Evolutionary conservation across 1,140 invertebrate species (phyloP).

Genomic region (Bombus affinis): DNA sequence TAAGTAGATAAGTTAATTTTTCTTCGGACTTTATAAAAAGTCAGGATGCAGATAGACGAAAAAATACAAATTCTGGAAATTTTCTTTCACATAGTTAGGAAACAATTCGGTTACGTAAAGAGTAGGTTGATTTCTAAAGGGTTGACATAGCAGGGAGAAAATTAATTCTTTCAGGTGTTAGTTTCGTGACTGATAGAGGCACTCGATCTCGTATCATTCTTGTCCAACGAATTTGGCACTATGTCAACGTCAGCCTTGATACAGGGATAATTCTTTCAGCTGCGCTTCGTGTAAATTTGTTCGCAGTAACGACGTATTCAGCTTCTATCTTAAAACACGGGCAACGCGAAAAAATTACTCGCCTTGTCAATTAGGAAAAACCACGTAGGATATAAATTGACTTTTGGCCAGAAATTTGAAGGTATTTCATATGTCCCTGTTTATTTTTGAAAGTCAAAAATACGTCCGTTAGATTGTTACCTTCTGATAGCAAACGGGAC

Average conservation of each 20-base stretch:
- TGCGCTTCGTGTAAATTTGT: background rate
- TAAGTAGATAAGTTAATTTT: too few relatives aligned
- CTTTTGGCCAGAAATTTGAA: background rate
- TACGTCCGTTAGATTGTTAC: background rate
- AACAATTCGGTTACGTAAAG: too few relatives aligned
- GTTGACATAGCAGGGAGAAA: background rate
- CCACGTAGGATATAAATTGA: too few relatives aligned
- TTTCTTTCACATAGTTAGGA: too few relatives aligned
- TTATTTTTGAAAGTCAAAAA: background rate
- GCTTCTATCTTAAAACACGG: background rate
- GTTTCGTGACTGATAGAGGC: too few relatives aligned
- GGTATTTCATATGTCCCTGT: background rate
- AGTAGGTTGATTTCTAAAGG: too few relatives aligned
- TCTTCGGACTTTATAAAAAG: too few relatives aligned
- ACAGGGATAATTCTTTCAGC: constrained; percentile 34
- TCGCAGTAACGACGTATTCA: background rate
- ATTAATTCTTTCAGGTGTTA: background rate
- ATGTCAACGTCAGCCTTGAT: constrained; percentile 47
- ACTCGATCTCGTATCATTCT: background rate
- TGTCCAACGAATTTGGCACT: constrained; percentile 42
- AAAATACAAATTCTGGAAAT: too few relatives aligned
- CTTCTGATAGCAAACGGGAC: background rate
- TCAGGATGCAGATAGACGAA: too few relatives aligned
- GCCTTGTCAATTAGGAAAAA: too few relatives aligned
- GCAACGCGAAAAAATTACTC: too few relatives aligned